A percentile compares a stretch with the other conserved stretches of the same genome.
These are phyloP conservation scores for Homarus gammarus DNA, from an alignment of 2,888 invertebrate genomes.

Conservation along the genomic window DNA sequence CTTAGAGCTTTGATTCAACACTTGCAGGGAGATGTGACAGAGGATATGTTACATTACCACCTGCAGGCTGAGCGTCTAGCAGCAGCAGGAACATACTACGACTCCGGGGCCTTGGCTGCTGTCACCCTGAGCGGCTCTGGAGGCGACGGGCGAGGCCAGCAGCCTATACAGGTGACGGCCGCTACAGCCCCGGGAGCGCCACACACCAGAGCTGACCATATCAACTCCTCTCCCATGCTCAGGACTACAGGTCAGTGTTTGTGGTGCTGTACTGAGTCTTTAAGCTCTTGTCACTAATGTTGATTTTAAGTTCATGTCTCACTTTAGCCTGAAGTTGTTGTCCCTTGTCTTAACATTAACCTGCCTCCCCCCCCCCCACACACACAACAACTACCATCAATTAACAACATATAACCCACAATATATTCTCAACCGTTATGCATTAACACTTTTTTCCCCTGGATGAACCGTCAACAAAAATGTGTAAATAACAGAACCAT, in stretches of 20 bases:
- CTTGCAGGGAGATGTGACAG: conserved; percentile 64
- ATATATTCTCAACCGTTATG: too few species aligned
- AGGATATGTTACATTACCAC: conserved; percentile 65
- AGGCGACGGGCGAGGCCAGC: conserved; percentile 62
- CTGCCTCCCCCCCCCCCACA: too few species aligned
- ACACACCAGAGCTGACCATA: conserved; percentile 72
- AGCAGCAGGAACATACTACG: conserved; percentile 73
- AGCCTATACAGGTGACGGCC: conserved; percentile 70
- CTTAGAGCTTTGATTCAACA: neutral
- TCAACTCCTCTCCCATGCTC: conserved; percentile 74
- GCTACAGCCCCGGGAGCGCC: conserved; percentile 58
- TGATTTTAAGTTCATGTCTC: too few species aligned
- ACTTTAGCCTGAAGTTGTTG: too few species aligned
- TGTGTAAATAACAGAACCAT: neutral
- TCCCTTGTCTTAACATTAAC: too few species aligned
- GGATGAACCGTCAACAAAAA: too few species aligned
- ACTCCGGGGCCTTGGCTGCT: conserved; percentile 65
- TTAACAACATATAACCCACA: too few species aligned
- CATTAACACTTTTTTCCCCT: too few species aligned
- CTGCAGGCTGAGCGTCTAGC: conserved; percentile 73
- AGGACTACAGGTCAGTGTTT: conserved; percentile 73
- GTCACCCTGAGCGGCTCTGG: conserved; percentile 71
- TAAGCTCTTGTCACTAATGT: too few species aligned
- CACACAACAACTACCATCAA: too few species aligned
- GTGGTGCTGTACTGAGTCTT: too few species aligned